These are phyloP conservation scores for Morpho deidamia DNA, from an alignment of 2,888 invertebrate species.

Conservation along the genomic window DNA sequence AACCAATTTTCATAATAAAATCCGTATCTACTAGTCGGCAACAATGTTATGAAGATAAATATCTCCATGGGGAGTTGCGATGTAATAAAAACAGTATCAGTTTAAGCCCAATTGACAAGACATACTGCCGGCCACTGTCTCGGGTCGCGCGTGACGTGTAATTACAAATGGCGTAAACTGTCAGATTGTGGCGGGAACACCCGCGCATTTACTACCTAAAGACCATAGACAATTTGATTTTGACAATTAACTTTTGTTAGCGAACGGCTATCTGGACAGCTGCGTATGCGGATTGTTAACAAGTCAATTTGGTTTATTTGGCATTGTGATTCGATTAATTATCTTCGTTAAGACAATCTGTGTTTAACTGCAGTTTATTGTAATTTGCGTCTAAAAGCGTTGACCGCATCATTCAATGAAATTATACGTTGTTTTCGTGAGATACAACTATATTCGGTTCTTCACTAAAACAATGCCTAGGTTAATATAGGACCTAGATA, in stretches of 20 bases:
- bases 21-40: conserved; percentile 61
- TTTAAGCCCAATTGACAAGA: conserved; percentile 72
- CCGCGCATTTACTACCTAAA: conserved; percentile 53
- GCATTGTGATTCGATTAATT: conserved; percentile 9
- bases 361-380: no score
- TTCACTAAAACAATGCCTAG: no score
- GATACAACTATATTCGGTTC: no score
- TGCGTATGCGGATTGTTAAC: conserved; percentile 8
- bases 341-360: neutral
- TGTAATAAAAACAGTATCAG: conserved; percentile 72
- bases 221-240: conserved; percentile 47
- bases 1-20: conserved; percentile 66
- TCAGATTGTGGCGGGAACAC: conserved; percentile 57
- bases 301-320: conserved; percentile 8
- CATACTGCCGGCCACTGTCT: conserved; percentile 49
- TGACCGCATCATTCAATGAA: no score
- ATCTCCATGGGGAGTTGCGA: conserved; percentile 58
- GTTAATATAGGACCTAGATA: no score
- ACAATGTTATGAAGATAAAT: conserved; percentile 72
- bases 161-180: conserved; percentile 48
- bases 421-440: no score
- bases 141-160: conserved; percentile 25
- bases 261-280: conserved; percentile 13
- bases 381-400: no score
- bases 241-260: conserved; percentile 23